Conservation (phyloP, 2,113 vertebrate genomes). For the Rhinopomastus cyanomelas region DNA sequence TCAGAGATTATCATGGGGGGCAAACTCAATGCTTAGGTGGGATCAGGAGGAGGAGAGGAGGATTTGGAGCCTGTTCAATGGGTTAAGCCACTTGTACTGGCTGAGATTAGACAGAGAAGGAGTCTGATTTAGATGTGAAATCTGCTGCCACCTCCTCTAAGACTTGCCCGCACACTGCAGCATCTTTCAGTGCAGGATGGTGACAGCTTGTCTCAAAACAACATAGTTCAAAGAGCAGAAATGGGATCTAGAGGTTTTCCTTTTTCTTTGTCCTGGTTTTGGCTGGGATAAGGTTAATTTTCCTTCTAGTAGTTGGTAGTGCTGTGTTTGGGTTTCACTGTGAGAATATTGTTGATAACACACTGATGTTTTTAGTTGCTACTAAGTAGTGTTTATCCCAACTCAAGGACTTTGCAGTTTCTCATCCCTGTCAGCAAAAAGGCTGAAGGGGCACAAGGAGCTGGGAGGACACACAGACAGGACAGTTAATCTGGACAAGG, state of each 20-base stretch:
- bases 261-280: background rate
- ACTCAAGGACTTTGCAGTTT: background rate
- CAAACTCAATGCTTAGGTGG: slow-evolving; percentile 8
- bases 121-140: slow-evolving; percentile 20
- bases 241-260: background rate
- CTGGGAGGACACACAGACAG: background rate
- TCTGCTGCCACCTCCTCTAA: background rate
- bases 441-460: background rate
- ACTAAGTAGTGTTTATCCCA: background rate
- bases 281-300: no score
- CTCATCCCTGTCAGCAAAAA: background rate
- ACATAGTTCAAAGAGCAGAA: background rate
- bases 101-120: slow-evolving; percentile 23
- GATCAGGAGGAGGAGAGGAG: slow-evolving; percentile 33
- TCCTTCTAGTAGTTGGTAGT: background rate
- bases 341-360: background rate
- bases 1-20: slow-evolving; percentile 25
- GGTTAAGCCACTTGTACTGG: slow-evolving; percentile 53
- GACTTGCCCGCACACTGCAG: background rate
- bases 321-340: background rate
- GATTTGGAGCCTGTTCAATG: slow-evolving; percentile 47
- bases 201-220: background rate
- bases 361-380: background rate
- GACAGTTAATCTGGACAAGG: background rate
- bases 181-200: background rate